Percentiles rank a stretch among this genome's conserved stretches.
Evolutionary conservation across 2,113 vertebrate genomes (phyloP).

Genomic region (Ciconia boyciana): DNA sequence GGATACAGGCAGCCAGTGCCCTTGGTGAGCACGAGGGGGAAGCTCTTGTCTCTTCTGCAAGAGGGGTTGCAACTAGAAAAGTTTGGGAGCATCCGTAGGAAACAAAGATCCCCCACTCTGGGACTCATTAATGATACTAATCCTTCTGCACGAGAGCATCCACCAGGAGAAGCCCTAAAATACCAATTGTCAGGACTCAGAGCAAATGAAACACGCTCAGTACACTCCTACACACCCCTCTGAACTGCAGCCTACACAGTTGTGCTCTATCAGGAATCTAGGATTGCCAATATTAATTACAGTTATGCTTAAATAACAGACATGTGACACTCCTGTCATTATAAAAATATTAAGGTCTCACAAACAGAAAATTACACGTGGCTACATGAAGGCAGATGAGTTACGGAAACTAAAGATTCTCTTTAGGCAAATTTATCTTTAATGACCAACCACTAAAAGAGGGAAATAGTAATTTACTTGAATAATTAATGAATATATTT

Average conservation of each 20-base stretch:
- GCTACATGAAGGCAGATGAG: not conserved
- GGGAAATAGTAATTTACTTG: not conserved
- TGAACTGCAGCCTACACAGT: not conserved
- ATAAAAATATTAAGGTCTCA: not conserved
- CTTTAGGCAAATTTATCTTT: slow-evolving; percentile 14
- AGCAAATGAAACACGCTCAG: not conserved
- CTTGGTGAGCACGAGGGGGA: not conserved
- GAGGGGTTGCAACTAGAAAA: not conserved
- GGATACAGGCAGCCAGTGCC: not conserved
- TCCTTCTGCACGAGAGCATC: not conserved
- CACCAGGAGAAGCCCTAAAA: not conserved
- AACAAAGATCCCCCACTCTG: not conserved
- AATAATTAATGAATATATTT: slow-evolving; percentile 41
- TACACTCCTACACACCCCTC: not conserved
- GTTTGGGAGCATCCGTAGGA: not conserved
- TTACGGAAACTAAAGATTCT: not conserved
- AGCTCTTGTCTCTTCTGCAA: not conserved
- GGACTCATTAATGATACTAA: not conserved
- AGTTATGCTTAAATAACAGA: not conserved
- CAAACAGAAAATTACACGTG: not conserved
- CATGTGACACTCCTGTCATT: not conserved
- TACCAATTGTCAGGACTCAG: not conserved
- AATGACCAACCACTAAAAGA: not conserved
- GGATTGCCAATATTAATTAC: not conserved
- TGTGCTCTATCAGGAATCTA: not conserved